phyloP scores from a whole-genome alignment of 2,888 invertebrate species.

The Schizotus pectinicornis region DNA sequence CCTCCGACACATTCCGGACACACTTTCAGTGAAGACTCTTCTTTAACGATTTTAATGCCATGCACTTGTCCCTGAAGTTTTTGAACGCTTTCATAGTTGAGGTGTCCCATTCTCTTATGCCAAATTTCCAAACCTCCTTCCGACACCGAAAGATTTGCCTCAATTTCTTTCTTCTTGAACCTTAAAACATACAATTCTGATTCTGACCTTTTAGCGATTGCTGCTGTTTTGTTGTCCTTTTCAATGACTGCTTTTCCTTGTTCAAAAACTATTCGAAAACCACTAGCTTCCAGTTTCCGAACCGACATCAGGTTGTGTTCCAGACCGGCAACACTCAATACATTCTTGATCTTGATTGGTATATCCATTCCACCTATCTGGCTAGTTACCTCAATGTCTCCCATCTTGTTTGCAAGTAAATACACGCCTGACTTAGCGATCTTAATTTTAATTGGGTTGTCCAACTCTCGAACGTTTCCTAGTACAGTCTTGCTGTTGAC shows the following conservation, averaged over 20 bases:
- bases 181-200: not conserved
- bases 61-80: constrained; percentile 15
- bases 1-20: constrained; percentile 50
- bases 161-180: not conserved
- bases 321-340: constrained; percentile 32
- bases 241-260: constrained; percentile 26
- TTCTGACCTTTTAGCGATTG: not conserved
- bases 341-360: constrained; percentile 31
- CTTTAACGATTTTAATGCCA: constrained; percentile 7
- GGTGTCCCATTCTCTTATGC: constrained; percentile 31
- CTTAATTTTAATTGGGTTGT: no score
- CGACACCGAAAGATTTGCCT: not conserved
- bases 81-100: constrained; percentile 23
- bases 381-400: constrained; percentile 25
- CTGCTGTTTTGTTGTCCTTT: not conserved
- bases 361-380: constrained; percentile 16
- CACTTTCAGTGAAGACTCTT: constrained; percentile 19
- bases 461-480: constrained; percentile 24
- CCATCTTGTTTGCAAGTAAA: constrained; percentile 19
- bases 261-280: constrained; percentile 34
- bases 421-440: constrained; percentile 32
- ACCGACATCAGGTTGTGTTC: constrained; percentile 37
- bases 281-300: constrained; percentile 35
- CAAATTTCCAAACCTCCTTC: constrained; percentile 18
- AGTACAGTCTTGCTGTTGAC: constrained; percentile 14